These are phyloP conservation scores for Turnix velox DNA, from an alignment of 2,113 vertebrate genomes.

Conservation along the genomic window DNA sequence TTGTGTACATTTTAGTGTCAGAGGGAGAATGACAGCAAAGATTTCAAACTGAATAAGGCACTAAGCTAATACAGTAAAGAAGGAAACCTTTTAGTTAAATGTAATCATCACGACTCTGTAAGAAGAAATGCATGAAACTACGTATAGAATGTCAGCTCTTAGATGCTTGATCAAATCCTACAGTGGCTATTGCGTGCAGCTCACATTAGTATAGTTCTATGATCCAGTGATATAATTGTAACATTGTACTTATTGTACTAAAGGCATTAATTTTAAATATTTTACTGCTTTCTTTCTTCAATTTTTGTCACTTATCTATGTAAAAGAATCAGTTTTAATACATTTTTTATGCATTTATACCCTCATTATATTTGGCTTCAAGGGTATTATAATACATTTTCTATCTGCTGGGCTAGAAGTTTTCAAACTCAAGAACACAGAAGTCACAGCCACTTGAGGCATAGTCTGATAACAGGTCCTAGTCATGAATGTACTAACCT, in stretches of 20 bases:
- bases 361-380: not conserved
- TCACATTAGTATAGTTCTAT: not conserved
- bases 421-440: not conserved
- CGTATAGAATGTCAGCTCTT: not conserved
- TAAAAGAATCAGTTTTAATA: not conserved
- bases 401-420: not conserved
- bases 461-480: not conserved
- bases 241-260: not conserved
- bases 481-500: not conserved
- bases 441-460: not conserved
- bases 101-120: not conserved
- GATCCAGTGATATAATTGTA: not conserved
- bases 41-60: not conserved
- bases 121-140: not conserved
- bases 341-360: not conserved
- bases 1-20: not conserved
- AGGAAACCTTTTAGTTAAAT: not conserved
- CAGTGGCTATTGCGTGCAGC: not conserved
- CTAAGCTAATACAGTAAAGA: not conserved
- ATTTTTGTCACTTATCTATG: not conserved
- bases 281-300: not conserved
- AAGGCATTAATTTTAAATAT: not conserved
- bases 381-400: rapidly evolving
- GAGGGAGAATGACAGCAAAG: not conserved
- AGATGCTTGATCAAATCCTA: not conserved